These are phyloP conservation scores for Neomonachus schauinslandi DNA, from an alignment of 2,113 vertebrate genomes.

Conservation along the genomic window DNA sequence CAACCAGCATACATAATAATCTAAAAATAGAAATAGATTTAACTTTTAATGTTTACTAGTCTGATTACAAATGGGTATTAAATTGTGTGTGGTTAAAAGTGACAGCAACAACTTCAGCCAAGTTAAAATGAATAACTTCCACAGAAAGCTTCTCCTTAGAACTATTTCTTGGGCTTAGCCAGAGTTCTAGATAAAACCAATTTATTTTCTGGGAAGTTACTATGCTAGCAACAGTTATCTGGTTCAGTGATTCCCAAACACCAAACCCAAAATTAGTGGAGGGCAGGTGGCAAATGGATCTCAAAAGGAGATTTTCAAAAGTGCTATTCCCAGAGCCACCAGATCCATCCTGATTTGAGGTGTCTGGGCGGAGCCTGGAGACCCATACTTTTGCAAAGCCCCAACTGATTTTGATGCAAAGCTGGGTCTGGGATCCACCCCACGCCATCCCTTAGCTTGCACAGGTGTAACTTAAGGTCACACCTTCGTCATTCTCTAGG, in stretches of 20 bases:
- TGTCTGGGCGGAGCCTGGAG: background rate
- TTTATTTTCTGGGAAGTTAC: slow-evolving; percentile 23
- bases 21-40: background rate
- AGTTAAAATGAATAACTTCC: slow-evolving; percentile 61
- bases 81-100: background rate
- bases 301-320: background rate
- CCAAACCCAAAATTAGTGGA: background rate
- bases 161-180: background rate
- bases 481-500: background rate
- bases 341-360: background rate
- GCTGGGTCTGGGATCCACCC: background rate
- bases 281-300: background rate
- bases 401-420: background rate
- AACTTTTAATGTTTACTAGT: background rate
- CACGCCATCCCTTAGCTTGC: background rate
- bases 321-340: no score
- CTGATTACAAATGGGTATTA: slow-evolving; percentile 44
- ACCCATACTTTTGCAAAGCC: background rate
- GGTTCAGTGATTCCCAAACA: background rate
- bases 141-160: slow-evolving; percentile 3
- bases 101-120: background rate
- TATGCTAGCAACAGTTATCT: background rate
- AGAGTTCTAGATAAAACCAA: background rate
- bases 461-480: background rate
- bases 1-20: background rate